Percentiles rank a stretch among this genome's conserved stretches.
Evolutionary conservation across 2,113 vertebrate genomes (phyloP).

Genomic region (Pomatostomus ruficeps): DNA sequence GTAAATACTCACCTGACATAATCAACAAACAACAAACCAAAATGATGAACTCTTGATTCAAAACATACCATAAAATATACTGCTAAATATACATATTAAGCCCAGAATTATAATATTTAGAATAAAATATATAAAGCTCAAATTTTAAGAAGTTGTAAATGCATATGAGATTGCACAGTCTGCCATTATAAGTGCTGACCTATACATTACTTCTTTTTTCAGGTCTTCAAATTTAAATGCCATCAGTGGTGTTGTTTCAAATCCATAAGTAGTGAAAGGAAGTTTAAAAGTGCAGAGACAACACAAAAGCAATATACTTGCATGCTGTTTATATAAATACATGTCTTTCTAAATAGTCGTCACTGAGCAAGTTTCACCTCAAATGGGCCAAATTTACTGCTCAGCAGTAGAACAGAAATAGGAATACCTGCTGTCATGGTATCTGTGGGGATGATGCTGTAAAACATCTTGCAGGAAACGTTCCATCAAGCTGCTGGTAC

Average conservation of each 20-base stretch:
- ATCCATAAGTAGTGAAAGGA: neutral
- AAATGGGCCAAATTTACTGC: neutral
- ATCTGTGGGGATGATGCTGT: slow-evolving; percentile 82
- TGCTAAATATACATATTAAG: neutral
- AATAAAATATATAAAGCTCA: neutral
- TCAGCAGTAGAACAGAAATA: neutral
- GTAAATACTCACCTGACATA: neutral
- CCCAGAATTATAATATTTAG: neutral
- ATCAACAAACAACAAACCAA: neutral
- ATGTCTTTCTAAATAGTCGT: neutral
- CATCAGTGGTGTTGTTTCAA: neutral
- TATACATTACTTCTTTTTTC: neutral
- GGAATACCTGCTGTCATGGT: slow-evolving; percentile 80
- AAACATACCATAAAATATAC: neutral
- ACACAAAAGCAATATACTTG: neutral
- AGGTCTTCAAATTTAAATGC: neutral
- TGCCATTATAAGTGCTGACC: neutral
- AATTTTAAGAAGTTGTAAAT: neutral
- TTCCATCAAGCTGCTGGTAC: slow-evolving; percentile 79
- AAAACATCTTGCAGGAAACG: slow-evolving; percentile 91
- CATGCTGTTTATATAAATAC: neutral
- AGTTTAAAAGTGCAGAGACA: neutral
- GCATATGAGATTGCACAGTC: neutral
- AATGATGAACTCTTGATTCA: neutral
- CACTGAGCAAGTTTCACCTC: neutral